phyloP scores from a whole-genome alignment of 2,888 invertebrate genomes.

The Campoplex capitator region DNA sequence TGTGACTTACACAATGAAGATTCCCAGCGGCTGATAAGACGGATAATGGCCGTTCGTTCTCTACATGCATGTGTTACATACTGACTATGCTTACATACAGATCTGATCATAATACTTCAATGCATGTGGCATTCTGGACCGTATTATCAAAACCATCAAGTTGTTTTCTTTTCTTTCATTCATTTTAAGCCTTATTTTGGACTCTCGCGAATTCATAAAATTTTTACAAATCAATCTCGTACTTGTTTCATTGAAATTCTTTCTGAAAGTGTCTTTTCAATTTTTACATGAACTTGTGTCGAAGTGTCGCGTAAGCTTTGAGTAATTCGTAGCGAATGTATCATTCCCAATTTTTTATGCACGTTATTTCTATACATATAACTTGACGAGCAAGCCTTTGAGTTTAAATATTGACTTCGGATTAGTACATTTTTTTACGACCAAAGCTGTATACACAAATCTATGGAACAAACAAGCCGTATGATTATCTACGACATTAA shows the following conservation, averaged over 20 bases:
- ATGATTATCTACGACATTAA: constrained; percentile 31
- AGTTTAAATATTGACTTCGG: too few relatives aligned
- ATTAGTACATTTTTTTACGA: too few relatives aligned
- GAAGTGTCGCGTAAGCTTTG: neutral
- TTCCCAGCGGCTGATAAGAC: constrained; percentile 62
- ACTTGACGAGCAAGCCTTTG: too few relatives aligned
- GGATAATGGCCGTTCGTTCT: constrained; percentile 41
- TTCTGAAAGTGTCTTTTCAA: neutral
- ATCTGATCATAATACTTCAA: neutral
- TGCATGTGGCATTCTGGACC: neutral
- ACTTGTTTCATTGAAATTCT: neutral
- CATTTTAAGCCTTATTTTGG: neutral
- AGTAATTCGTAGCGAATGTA: too few relatives aligned
- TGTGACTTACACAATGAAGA: constrained; percentile 70
- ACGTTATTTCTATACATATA: too few relatives aligned
- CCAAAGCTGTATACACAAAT: constrained; percentile 34
- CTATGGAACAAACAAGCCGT: constrained; percentile 19
- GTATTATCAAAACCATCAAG: neutral
- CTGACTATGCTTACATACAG: neutral
- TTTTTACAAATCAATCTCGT: neutral
- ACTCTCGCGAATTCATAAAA: neutral
- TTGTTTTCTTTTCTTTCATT: neutral
- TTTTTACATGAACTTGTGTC: neutral
- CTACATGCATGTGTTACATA: constrained; percentile 23
- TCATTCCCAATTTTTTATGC: too few relatives aligned